phyloP scores from a whole-genome alignment of 2,888 invertebrate genomes.

The Ganaspis brasiliensis region DNA sequence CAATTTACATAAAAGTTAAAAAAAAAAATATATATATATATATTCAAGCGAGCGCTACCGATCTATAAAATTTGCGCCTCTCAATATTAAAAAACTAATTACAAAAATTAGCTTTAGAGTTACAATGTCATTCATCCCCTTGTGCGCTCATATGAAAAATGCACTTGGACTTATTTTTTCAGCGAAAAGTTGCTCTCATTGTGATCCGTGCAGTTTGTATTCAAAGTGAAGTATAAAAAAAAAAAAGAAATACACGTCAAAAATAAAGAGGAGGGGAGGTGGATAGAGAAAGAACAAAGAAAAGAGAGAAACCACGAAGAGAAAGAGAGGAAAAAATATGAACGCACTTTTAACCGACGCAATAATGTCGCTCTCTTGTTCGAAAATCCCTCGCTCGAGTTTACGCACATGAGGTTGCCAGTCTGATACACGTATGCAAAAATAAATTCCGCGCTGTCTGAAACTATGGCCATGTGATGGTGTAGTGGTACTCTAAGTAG shows the following conservation, averaged over 20 bases:
- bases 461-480: slow-evolving; percentile 31
- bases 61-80: too few species aligned
- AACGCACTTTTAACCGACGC: slow-evolving; percentile 66
- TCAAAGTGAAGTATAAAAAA: slow-evolving; percentile 2
- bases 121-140: neutral
- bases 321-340: slow-evolving; percentile 55
- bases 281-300: slow-evolving; percentile 47
- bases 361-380: slow-evolving; percentile 69
- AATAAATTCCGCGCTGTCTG: slow-evolving; percentile 27
- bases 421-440: slow-evolving; percentile 17
- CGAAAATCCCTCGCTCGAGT: slow-evolving; percentile 54
- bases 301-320: slow-evolving; percentile 47
- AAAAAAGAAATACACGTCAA: slow-evolving; percentile 34
- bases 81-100: too few species aligned
- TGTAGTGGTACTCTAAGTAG: slow-evolving; percentile 60
- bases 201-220: neutral
- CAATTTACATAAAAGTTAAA: too few species aligned
- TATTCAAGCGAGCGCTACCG: too few species aligned
- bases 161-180: slow-evolving; percentile 1
- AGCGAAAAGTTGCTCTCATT: neutral
- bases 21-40: too few species aligned
- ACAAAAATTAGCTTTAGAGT: neutral
- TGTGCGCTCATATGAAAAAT: slow-evolving; percentile 2
- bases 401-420: slow-evolving; percentile 42
- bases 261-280: slow-evolving; percentile 30